Base-by-base conservation (phyloP, 2,888 invertebrate species). In the Therioaphis trifolii region DNA sequence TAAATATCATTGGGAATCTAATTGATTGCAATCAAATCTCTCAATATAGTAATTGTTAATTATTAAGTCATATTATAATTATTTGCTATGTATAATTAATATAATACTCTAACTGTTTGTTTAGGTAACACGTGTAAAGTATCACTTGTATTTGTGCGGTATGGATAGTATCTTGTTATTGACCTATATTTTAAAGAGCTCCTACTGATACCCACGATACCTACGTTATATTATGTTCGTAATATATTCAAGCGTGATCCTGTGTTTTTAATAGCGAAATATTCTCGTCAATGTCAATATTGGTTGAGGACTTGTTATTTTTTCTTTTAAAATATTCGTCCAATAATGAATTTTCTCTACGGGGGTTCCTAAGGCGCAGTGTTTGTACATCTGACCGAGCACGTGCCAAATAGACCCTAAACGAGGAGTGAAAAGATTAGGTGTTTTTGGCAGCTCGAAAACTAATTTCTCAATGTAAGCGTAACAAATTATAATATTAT, bases 281-380 rank as follows among this genome's bases (percentile, higher is more conserved):
- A 52, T 63, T 75, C 66, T 72, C 52, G 52, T 72, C 82, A 82
- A 82, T 82, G 82, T 82, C 82, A 82, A 52, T 61, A 61, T 80
- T 43, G 24, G 49, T 24, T 4, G 61, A 49, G 52, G 52, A 74
- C 5, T 72, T 82, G 82, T 82, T 82, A 66, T 82, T 74, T 80
- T 82, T 82, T 40, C 74, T 49, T 63, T 74, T 63, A 4, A 43
- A 66, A 74, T n/a, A 74, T 74, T 66, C 27, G 40, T 66, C 72
- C 72, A 49, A 61, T 82, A 74, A 63, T 74, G 74, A 82, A 82
- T 74, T 74, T 49, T 35, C 82, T 72, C 80, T 43, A 49, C 72
- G 72, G 82, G 63, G 49, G 82, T 82, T 82, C 72, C 29, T 63
- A 35, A 72, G 82, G 82, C 49, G 82, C 27, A 52, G 72, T 74